phyloP scores from a whole-genome alignment of 2,113 vertebrate species.

The Ceyx cyanopectus region DNA sequence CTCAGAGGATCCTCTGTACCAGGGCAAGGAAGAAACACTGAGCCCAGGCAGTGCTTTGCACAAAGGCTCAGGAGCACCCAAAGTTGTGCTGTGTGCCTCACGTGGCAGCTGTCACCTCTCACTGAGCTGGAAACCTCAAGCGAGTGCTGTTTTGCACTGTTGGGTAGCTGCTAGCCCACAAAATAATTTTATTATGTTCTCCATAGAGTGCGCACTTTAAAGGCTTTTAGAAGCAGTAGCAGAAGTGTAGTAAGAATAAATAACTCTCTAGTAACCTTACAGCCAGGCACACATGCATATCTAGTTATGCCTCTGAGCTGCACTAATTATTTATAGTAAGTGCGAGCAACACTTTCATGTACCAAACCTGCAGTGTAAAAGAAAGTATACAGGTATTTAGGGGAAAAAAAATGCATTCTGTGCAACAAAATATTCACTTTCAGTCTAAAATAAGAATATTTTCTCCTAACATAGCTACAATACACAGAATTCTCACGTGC shows the following conservation, averaged over 20 bases:
- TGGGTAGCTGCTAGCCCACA: not conserved
- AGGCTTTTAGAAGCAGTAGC: not conserved
- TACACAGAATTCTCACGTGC: not conserved
- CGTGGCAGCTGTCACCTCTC: accelerated
- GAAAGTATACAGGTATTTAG: not conserved
- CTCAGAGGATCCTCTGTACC: not conserved
- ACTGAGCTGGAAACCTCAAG: not conserved
- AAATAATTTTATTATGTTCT: not conserved
- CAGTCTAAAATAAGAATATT: not conserved
- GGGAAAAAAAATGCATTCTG: not conserved
- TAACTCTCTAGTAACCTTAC: not conserved
- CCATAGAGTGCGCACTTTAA: not conserved
- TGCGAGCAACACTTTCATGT: not conserved
- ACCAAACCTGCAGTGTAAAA: not conserved
- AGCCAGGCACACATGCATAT: not conserved
- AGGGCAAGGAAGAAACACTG: not conserved
- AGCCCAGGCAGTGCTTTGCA: not conserved
- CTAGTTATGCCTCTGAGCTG: not conserved
- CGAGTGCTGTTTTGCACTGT: not conserved
- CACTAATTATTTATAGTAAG: not conserved
- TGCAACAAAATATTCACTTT: not conserved
- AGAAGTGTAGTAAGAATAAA: not conserved
- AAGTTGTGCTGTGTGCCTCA: not conserved
- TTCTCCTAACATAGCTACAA: not conserved
- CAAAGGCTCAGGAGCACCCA: not conserved